Percentiles rank a stretch among this genome's conserved stretches.
Conservation (phyloP, 2,797 vertebrate genomes). For the Enteromius paludinosus region DNA sequence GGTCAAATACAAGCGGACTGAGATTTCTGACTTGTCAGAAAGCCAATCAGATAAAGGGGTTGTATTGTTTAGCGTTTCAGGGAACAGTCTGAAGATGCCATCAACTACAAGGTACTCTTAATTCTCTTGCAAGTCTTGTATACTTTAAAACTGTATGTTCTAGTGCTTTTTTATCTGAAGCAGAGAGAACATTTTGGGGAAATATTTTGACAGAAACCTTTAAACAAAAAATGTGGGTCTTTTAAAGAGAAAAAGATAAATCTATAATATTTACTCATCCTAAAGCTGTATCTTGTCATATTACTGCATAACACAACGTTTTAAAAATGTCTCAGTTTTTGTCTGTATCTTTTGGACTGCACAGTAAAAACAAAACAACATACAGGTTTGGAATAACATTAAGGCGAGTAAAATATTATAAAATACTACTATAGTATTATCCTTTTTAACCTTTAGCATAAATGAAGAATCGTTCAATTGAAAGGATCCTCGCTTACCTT, state of each 20-base stretch:
- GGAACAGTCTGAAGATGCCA: constrained; percentile 9
- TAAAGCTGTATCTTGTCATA: neutral
- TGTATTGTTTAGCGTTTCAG: constrained; percentile 34
- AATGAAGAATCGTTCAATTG: neutral
- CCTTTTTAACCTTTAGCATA: neutral
- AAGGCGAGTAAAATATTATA: neutral
- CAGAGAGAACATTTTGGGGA: neutral
- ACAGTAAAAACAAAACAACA: neutral
- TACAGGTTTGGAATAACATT: neutral
- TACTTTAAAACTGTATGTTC: constrained; percentile 3
- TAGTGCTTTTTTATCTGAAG: neutral
- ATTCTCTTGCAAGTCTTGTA: neutral
- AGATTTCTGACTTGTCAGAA: constrained; percentile 20
- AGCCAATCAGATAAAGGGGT: constrained; percentile 33
- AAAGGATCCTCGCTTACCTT: constrained; percentile 79
- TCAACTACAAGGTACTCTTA: constrained; percentile 6
- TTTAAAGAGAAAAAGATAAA: neutral
- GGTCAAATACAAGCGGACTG: constrained; percentile 13
- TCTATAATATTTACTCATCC: neutral
- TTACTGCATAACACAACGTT: neutral
- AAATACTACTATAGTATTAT: neutral
- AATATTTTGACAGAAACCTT: neutral
- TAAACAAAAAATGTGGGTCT: neutral
- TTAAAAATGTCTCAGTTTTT: neutral
- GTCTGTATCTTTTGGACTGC: neutral